Evolutionary conservation across 2,888 invertebrate genomes (phyloP).

Genomic region (Junonia oenone): DNA sequence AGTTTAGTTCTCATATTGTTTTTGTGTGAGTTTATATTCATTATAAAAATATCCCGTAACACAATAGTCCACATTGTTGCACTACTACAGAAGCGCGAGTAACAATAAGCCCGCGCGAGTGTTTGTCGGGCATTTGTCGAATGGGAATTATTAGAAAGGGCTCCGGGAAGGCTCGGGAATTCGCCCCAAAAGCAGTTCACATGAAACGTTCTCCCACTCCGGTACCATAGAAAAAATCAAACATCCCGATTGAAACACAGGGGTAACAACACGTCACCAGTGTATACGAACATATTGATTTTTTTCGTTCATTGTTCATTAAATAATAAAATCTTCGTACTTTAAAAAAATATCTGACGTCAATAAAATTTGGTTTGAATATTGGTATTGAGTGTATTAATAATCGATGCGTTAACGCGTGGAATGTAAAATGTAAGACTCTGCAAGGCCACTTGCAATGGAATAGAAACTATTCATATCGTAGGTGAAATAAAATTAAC

Average conservation of each 20-base stretch:
- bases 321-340: conserved; percentile 67
- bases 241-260: conserved; percentile 79
- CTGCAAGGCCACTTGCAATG: conserved; percentile 69
- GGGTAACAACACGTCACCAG: conserved; percentile 75
- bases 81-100: conserved; percentile 63
- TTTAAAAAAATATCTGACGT: conserved; percentile 66
- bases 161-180: conserved; percentile 77
- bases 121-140: conserved; percentile 79
- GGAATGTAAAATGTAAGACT: conserved; percentile 75
- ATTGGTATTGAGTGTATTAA: conserved; percentile 72
- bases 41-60: conserved; percentile 29
- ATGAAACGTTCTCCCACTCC: conserved; percentile 76
- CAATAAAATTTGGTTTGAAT: conserved; percentile 70
- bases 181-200: conserved; percentile 80
- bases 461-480: conserved; percentile 74
- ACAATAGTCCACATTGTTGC: conserved; percentile 59
- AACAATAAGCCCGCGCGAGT: conserved; percentile 76
- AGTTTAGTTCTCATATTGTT: conserved; percentile 25
- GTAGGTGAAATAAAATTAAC: conserved; percentile 70
- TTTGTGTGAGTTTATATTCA: conserved; percentile 25
- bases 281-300: conserved; percentile 72
- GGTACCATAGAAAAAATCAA: conserved; percentile 75
- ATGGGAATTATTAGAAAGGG: conserved; percentile 77
- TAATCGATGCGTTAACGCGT: conserved; percentile 77
- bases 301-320: conserved; percentile 67